These are phyloP conservation scores for Drosophila formosana DNA, from an alignment of 2,888 invertebrate species.

Conservation along the genomic window DNA sequence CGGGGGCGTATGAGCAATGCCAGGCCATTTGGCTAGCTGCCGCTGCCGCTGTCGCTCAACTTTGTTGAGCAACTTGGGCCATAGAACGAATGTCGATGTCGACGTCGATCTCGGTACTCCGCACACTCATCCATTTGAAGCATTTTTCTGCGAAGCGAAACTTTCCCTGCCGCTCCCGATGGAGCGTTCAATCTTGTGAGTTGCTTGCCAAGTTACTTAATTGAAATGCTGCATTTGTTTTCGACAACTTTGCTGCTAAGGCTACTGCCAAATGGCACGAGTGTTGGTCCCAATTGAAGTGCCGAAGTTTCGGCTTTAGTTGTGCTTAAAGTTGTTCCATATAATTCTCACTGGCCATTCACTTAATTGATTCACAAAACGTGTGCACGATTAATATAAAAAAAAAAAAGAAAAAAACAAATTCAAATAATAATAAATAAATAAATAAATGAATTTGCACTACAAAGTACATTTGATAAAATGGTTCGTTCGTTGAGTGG, in stretches of 20 bases:
- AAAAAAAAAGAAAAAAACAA: conserved; percentile 2
- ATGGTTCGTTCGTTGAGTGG: not conserved
- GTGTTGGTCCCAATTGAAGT: conserved; percentile 29
- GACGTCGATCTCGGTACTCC: conserved; percentile 18
- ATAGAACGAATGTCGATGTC: conserved; percentile 27
- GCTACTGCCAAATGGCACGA: conserved; percentile 9
- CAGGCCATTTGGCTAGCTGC: conserved; percentile 45
- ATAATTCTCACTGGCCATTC: conserved; percentile 38
- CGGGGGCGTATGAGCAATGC: conserved; percentile 59
- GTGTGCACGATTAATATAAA: conserved; percentile 30
- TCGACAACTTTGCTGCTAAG: conserved; percentile 36
- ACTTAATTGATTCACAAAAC: conserved; percentile 38
- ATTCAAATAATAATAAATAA: not conserved
- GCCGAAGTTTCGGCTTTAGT: conserved; percentile 36
- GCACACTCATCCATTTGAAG: conserved; percentile 42
- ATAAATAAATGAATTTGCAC: not conserved
- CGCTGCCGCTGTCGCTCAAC: conserved; percentile 32
- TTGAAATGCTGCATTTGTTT: conserved; percentile 72
- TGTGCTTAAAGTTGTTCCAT: conserved; percentile 40
- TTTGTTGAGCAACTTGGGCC: conserved; percentile 50
- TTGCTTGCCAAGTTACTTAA: conserved; percentile 55
- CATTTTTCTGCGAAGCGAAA: conserved; percentile 35
- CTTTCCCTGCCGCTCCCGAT: conserved; percentile 41
- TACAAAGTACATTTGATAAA: not conserved
- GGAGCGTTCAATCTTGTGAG: conserved; percentile 68